Base-by-base conservation (phyloP, 2,797 vertebrate species). In the Chloroceryle inda region DNA sequence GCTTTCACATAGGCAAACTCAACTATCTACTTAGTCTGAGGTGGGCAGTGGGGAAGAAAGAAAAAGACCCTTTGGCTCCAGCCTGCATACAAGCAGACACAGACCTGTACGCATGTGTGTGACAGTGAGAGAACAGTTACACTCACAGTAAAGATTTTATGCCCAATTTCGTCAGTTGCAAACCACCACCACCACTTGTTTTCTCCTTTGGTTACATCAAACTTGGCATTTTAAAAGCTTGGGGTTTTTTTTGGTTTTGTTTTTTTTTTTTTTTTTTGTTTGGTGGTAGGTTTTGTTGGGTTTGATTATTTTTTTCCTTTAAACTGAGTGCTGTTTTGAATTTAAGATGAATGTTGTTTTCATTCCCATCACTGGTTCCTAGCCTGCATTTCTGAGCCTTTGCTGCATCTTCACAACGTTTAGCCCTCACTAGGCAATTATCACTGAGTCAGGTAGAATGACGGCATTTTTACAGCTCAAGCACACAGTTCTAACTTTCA, bases 141-240 rank as follows among this genome's bases (percentile, higher is more conserved):
- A 96, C 40, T 38, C 93, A 78, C 61, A 89, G 83, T 38, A 72
- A 90, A 97, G 95, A 92, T 96, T 97, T 97, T 92, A 96, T 92
- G 85, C 91, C 86, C 23, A 52, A 96, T 96, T 97, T 96, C 94
- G 93, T 97, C 94, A 95, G 95, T 0, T 97, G 96, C 97, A 98
- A 97, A 97, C 92, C 95, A 97, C 92, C 35, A 35, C 35, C 94
- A 97, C 91, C 91, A 75, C 92, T 97, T 97, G 92, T 62, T 97
- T 96, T 97, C 96, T 97, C 94, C 97, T 95, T 88, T 84, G 93
- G 94, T 97, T 97, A 97, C 96, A 98, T 98, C 98, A 98, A 98
- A 97, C 96, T 94, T 98, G 97, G 98, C 98, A 97, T 97, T 98
- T 98, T 98, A 98, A 98, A 98, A 98, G 98, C 97, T 88, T 96